A percentile compares a stretch with the other conserved stretches of the same genome.
phyloP scores from a whole-genome alignment of 2,113 vertebrate species.

The Myrmophylax atrothorax region DNA sequence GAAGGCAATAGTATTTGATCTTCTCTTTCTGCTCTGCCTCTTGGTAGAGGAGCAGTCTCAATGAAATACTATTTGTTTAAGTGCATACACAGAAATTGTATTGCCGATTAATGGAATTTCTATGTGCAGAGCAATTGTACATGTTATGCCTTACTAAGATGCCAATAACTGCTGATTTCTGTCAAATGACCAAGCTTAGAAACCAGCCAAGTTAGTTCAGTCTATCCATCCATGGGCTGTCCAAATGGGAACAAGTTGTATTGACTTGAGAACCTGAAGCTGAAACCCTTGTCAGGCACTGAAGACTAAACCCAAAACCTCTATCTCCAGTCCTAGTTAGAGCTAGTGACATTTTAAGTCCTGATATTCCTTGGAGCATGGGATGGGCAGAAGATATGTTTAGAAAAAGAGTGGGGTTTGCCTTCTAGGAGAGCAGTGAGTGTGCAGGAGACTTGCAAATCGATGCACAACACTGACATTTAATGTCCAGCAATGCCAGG shows the following conservation, averaged over 20 bases:
- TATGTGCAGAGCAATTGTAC: not conserved
- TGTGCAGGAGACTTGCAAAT: accelerated
- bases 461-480: accelerated
- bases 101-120: not conserved
- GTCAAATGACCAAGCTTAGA: not conserved
- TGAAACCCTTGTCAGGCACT: not conserved
- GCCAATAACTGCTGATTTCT: not conserved
- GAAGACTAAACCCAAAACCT: not conserved
- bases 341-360: not conserved
- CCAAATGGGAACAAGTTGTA: not conserved
- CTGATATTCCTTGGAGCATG: not conserved
- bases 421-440: not conserved
- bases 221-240: not conserved
- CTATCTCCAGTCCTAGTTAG: not conserved
- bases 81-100: not conserved
- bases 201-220: not conserved
- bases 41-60: not conserved
- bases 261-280: not conserved
- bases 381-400: not conserved
- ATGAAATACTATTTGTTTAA: not conserved
- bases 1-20: not conserved
- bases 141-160: not conserved
- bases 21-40: not conserved
- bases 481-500: not conserved
- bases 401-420: not conserved